Conservation (phyloP, 2,797 vertebrate genomes). For the Pipistrellus kuhlii region DNA sequence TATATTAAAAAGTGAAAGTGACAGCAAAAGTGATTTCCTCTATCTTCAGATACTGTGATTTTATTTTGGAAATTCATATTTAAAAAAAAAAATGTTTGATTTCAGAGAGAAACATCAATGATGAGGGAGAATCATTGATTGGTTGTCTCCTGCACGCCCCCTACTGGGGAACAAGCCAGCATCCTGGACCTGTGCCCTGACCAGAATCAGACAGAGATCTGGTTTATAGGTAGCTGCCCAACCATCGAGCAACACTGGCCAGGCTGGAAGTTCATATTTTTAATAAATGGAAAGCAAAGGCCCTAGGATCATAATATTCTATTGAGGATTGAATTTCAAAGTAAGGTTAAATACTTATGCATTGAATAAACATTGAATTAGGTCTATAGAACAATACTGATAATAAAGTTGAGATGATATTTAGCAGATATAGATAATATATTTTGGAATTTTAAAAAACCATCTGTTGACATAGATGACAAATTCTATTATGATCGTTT, state of each 20-base stretch:
- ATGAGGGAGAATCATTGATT: background rate
- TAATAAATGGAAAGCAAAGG: background rate
- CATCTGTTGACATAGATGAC: background rate
- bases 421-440: conserved; percentile 20
- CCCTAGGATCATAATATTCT: background rate
- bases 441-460: conserved; percentile 51
- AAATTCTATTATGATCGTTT: conserved; percentile 39
- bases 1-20: conserved; percentile 21
- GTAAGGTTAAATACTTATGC: background rate
- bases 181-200: background rate
- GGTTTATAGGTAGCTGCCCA: too few species aligned
- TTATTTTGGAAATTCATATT: conserved; percentile 54
- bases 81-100: background rate
- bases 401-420: conserved; percentile 47
- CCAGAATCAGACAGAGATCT: background rate
- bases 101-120: background rate
- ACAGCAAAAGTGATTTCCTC: conserved; percentile 24
- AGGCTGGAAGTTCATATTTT: conserved; percentile 15
- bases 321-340: conserved; percentile 55
- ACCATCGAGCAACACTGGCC: background rate
- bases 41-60: background rate
- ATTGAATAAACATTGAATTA: conserved; percentile 19
- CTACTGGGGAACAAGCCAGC: background rate
- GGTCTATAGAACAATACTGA: background rate
- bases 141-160: background rate